Percentiles rank a stretch among this genome's conserved stretches.
Conservation (phyloP, 2,797 vertebrate genomes). For the Babyrousa celebensis region DNA sequence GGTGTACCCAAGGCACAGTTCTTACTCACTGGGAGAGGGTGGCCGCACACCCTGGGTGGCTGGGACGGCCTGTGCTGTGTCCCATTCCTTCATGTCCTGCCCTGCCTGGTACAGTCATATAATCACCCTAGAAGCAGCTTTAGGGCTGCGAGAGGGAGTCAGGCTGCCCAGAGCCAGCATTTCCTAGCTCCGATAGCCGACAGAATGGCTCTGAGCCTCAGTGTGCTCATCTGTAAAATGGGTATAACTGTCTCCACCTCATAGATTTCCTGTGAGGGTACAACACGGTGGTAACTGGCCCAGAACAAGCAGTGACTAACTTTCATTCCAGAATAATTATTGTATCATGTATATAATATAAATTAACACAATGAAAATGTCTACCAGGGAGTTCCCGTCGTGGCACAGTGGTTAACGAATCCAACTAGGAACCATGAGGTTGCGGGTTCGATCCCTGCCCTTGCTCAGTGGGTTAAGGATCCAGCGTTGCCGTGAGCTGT, state of each 20-base stretch:
- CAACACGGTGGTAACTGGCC: fast-evolving
- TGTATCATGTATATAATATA: neutral
- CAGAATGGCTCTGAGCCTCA: neutral
- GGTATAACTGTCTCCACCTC: too few relatives aligned
- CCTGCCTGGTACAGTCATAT: too few relatives aligned
- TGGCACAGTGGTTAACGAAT: too few relatives aligned
- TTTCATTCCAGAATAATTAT: neutral
- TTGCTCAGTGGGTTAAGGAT: too few relatives aligned
- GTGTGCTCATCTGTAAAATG: neutral
- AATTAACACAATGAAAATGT: neutral
- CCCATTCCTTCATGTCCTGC: fast-evolving
- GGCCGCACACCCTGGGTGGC: fast-evolving
- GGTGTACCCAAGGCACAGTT: too few relatives aligned
- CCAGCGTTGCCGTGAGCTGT: too few relatives aligned
- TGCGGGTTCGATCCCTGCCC: too few relatives aligned
- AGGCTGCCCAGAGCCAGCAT: neutral
- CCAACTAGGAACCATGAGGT: too few relatives aligned
- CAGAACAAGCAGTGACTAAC: too few relatives aligned
- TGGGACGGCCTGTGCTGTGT: neutral
- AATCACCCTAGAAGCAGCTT: neutral
- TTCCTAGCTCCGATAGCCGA: fast-evolving
- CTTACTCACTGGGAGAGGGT: too few relatives aligned
- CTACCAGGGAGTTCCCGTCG: too few relatives aligned
- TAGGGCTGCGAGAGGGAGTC: fast-evolving
- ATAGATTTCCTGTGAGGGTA: neutral